Conservation (phyloP, 2,113 vertebrate genomes). For the Perca schrenkii region DNA sequence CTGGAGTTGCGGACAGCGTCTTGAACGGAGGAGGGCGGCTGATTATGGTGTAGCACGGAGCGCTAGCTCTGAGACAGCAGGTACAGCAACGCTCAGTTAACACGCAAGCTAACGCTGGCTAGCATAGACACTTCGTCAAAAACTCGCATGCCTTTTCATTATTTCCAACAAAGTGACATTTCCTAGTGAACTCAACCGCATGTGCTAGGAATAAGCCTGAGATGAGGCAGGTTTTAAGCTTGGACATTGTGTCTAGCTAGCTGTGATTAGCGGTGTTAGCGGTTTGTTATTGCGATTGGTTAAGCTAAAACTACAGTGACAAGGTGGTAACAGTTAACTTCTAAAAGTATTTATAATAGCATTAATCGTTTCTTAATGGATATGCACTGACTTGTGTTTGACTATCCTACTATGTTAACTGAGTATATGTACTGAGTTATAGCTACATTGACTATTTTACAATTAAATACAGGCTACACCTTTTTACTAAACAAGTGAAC, state of each 20-base stretch:
- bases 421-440: neutral
- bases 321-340: neutral
- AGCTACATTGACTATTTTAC: neutral
- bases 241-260: neutral
- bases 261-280: slow-evolving; percentile 32
- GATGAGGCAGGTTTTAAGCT: neutral
- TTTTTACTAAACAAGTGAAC: neutral
- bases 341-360: neutral
- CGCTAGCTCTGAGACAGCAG: slow-evolving; percentile 74
- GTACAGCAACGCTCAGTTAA: slow-evolving; percentile 57
- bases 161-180: neutral
- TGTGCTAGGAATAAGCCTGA: neutral
- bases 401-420: neutral
- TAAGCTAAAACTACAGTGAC: slow-evolving; percentile 6
- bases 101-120: slow-evolving; percentile 36
- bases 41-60: slow-evolving; percentile 81
- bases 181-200: fast-evolving
- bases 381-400: neutral
- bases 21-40: slow-evolving; percentile 42
- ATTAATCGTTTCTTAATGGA: neutral
- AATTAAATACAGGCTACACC: neutral
- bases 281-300: slow-evolving; percentile 9
- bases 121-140: neutral
- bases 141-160: neutral
- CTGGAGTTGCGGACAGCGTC: slow-evolving; percentile 24